Percentiles rank a stretch among this genome's conserved stretches.
Evolutionary conservation across 1,140 invertebrate genomes (phyloP).

Genomic region (Carposina sasakii): DNA sequence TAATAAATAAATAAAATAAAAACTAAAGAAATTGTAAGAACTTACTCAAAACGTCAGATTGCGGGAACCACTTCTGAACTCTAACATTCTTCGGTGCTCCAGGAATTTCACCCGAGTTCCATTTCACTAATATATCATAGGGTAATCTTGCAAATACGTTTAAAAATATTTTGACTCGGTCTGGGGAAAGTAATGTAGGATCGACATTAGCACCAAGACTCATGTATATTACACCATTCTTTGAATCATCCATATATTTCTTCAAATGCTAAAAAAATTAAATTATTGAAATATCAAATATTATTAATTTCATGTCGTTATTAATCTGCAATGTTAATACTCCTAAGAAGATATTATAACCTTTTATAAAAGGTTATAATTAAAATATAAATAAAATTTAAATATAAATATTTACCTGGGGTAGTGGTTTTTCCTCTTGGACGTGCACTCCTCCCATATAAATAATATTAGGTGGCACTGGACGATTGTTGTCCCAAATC

Average conservation of each 20-base stretch:
- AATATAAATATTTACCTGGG: constrained; percentile 24
- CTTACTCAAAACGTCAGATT: constrained; percentile 58
- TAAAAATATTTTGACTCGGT: constrained; percentile 43
- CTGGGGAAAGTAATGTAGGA: constrained; percentile 37
- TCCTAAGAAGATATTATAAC: neutral
- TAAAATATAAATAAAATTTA: neutral
- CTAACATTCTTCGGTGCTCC: constrained; percentile 59
- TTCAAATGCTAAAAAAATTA: constrained; percentile 45
- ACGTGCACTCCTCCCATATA: constrained; percentile 62
- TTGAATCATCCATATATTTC: constrained; percentile 59
- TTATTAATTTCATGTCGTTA: no score
- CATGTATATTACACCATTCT: constrained; percentile 74
- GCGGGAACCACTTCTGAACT: constrained; percentile 47
- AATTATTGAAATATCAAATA: no score
- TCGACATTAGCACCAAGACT: constrained; percentile 72
- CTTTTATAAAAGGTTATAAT: neutral
- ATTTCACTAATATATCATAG: constrained; percentile 64
- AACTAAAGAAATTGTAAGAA: neutral
- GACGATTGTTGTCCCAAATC: constrained; percentile 51
- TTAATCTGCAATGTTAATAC: no score
- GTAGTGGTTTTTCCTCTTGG: constrained; percentile 39
- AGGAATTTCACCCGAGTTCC: constrained; percentile 32
- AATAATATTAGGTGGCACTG: constrained; percentile 58
- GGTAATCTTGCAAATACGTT: constrained; percentile 43
- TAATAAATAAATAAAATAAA: neutral